Evolutionary conservation across 2,113 vertebrate species (phyloP).

Genomic region (Elachura formosa): DNA sequence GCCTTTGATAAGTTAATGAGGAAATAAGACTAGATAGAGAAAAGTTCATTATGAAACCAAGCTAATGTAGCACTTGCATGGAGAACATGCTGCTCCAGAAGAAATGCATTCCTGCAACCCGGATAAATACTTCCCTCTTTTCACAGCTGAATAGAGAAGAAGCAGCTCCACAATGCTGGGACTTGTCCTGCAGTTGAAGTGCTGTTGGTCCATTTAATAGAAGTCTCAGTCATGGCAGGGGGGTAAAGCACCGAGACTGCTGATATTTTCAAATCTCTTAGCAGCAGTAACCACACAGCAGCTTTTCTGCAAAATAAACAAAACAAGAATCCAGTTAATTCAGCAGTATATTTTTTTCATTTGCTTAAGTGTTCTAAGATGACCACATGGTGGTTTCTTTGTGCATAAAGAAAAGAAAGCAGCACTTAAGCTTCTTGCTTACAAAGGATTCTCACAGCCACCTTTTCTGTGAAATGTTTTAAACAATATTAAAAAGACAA

Average conservation of each 20-base stretch:
- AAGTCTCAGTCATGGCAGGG: constrained; percentile 55
- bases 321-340: constrained; percentile 71
- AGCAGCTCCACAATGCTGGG: constrained; percentile 15
- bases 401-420: background rate
- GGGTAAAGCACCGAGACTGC: constrained; percentile 71
- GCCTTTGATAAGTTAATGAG: background rate
- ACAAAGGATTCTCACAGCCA: background rate
- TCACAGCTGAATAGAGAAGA: constrained; percentile 21
- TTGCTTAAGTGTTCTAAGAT: constrained; percentile 53
- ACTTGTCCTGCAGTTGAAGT: constrained; percentile 61
- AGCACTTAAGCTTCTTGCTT: constrained; percentile 9
- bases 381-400: constrained; percentile 53
- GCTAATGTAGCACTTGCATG: background rate
- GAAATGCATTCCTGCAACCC: background rate
- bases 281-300: constrained; percentile 74
- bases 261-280: constrained; percentile 71
- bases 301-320: constrained; percentile 78
- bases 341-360: constrained; percentile 67
- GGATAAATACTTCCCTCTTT: background rate
- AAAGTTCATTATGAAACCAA: background rate
- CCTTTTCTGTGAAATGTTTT: background rate
- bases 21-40: background rate
- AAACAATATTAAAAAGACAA: constrained; percentile 23
- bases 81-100: background rate
- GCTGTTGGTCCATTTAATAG: constrained; percentile 74